phyloP scores from a whole-genome alignment of 1,140 invertebrate genomes.

The Babylonia areolata region DNA sequence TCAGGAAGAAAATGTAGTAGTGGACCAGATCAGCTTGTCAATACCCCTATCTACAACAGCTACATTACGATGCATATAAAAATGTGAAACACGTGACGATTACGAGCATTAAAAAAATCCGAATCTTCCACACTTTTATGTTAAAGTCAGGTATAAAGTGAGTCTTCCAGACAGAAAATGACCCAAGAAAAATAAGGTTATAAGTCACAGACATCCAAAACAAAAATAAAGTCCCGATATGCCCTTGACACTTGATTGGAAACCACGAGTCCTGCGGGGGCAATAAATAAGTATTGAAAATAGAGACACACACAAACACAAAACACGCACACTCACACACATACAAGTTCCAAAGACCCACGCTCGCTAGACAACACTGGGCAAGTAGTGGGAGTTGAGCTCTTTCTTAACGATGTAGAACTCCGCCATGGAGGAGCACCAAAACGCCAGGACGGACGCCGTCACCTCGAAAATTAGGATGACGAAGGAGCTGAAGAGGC shows the following conservation, averaged over 20 bases:
- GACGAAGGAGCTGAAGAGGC: slow-evolving; percentile 91
- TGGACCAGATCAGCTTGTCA: too few relatives aligned
- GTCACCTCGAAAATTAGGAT: slow-evolving; percentile 95
- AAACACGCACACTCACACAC: too few relatives aligned
- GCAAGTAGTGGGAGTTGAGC: slow-evolving; percentile 5
- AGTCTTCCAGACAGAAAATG: background rate
- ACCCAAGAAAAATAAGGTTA: background rate
- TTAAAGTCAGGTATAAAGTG: too few relatives aligned
- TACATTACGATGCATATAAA: too few relatives aligned
- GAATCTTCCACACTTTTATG: too few relatives aligned
- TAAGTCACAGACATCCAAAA: background rate
- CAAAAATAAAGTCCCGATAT: background rate
- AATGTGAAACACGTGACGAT: too few relatives aligned
- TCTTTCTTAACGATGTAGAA: slow-evolving; percentile 98
- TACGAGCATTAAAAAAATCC: too few relatives aligned
- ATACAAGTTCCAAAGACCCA: background rate
- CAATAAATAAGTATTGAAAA: background rate
- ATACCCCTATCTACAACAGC: too few relatives aligned
- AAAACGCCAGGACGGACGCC: slow-evolving; percentile 93
- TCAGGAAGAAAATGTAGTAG: too few relatives aligned
- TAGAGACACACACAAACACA: too few relatives aligned
- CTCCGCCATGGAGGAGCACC: slow-evolving; percentile 91
- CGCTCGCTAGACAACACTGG: background rate
- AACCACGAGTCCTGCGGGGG: background rate
- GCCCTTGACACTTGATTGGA: background rate